phyloP scores from a whole-genome alignment of 2,113 vertebrate genomes.

The Pterocles orientalis region DNA sequence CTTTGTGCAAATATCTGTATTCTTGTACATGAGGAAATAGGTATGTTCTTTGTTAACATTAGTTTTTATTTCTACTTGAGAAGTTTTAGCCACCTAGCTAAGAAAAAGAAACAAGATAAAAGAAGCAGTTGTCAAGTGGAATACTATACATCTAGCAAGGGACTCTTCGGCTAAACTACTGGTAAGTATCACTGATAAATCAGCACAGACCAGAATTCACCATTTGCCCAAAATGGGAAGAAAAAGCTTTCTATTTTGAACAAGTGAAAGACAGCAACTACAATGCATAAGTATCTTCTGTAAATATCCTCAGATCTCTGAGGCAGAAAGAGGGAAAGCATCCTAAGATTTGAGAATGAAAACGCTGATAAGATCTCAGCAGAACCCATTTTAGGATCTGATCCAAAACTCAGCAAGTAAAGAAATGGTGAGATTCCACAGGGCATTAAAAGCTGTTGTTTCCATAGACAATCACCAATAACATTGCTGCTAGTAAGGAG shows the following conservation, averaged over 20 bases:
- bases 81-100: neutral
- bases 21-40: neutral
- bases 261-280: neutral
- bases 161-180: neutral
- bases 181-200: neutral
- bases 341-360: neutral
- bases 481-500: neutral
- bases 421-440: rapidly evolving
- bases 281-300: neutral
- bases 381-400: neutral
- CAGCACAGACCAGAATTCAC: neutral
- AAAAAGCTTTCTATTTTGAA: neutral
- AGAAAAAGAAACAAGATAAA: neutral
- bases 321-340: neutral
- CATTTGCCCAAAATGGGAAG: neutral
- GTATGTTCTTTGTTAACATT: neutral
- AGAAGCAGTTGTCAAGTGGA: neutral
- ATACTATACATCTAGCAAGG: neutral
- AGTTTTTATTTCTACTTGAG: neutral
- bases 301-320: neutral
- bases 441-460: neutral
- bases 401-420: neutral
- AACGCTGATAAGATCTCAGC: neutral
- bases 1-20: neutral
- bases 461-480: neutral